Evolutionary conservation across 2,113 vertebrate species (phyloP).

Genomic region (Passerina amoena): DNA sequence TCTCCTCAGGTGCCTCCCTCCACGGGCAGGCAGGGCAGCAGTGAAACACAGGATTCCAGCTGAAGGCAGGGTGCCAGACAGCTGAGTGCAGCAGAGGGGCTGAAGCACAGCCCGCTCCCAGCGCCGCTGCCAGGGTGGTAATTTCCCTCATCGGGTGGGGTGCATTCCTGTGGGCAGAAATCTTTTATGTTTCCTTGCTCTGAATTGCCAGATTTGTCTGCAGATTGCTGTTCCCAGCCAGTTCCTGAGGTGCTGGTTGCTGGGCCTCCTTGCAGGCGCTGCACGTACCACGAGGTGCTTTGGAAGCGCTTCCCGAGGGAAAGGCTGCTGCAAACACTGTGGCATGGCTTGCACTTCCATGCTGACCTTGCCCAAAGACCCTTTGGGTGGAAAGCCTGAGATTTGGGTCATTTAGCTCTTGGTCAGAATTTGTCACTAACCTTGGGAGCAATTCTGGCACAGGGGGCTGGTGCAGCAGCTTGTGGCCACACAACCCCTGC

Average conservation of each 20-base stretch:
- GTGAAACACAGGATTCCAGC: background rate
- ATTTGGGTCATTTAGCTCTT: background rate
- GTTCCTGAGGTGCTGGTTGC: background rate
- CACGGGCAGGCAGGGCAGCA: background rate
- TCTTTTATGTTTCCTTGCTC: conserved; percentile 15
- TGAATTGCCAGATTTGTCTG: conserved; percentile 22
- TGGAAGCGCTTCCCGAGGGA: background rate
- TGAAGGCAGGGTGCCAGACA: background rate
- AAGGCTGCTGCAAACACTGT: background rate
- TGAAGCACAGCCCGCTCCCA: background rate
- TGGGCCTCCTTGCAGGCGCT: background rate
- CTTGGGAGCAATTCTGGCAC: rapidly evolving
- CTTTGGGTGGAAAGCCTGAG: background rate
- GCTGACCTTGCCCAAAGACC: background rate
- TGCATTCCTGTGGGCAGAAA: conserved; percentile 35
- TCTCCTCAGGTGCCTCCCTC: background rate
- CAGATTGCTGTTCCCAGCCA: background rate
- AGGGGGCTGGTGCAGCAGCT: background rate
- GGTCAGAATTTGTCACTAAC: background rate
- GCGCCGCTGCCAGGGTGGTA: background rate
- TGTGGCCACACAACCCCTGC: background rate
- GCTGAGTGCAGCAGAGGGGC: background rate
- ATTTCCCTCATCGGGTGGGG: conserved; percentile 3
- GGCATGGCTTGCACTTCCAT: background rate
- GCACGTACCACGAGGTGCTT: background rate